These are phyloP conservation scores for Peucedramus taeniatus DNA, from an alignment of 2,113 vertebrate genomes.

Conservation along the genomic window DNA sequence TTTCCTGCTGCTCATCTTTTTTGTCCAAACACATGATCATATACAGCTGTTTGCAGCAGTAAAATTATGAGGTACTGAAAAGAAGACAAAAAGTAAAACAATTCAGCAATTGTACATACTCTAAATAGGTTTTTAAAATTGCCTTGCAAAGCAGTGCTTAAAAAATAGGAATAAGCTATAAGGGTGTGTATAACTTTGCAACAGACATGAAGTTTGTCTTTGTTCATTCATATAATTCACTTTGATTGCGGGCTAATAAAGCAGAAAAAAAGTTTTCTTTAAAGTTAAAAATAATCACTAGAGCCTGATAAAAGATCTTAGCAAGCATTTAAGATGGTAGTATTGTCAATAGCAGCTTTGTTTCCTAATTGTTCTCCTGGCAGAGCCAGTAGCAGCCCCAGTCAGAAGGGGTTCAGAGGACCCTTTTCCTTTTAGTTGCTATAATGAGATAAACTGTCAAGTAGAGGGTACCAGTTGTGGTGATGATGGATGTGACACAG, in stretches of 20 bases:
- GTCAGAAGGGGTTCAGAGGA: not conserved
- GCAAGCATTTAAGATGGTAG: not conserved
- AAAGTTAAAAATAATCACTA: not conserved
- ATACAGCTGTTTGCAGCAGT: not conserved
- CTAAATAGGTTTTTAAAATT: not conserved
- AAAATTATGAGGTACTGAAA: not conserved
- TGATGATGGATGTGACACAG: not conserved
- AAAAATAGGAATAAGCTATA: not conserved
- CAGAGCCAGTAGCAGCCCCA: not conserved
- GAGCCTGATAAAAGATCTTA: not conserved
- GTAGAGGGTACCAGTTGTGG: not conserved
- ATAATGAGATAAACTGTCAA: not conserved
- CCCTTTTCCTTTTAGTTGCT: not conserved
- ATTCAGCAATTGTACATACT: not conserved
- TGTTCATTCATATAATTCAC: not conserved
- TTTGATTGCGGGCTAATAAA: not conserved
- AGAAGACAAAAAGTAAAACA: not conserved
- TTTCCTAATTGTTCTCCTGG: not conserved
- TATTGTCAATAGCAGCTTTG: not conserved
- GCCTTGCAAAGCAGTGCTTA: not conserved
- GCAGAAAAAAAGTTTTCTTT: not conserved
- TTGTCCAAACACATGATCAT: not conserved
- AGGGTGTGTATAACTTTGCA: not conserved
- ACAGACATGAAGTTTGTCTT: not conserved
- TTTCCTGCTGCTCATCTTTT: not conserved